Evolutionary conservation across 2,888 invertebrate species (phyloP).

Genomic region (Mylabris sibirica): DNA sequence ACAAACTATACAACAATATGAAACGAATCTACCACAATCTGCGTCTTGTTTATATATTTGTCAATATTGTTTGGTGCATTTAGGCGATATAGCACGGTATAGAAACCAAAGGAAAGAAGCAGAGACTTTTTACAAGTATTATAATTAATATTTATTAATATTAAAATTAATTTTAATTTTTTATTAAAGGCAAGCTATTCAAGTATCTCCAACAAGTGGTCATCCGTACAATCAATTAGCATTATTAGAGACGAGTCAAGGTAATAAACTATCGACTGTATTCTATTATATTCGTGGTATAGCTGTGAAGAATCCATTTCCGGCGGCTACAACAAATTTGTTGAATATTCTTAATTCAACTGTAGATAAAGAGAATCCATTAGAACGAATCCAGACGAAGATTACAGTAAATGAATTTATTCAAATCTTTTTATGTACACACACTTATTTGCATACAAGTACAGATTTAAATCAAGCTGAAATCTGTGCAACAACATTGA

Average conservation of each 20-base stretch:
- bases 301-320: conserved; percentile 85
- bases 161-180: too few species aligned
- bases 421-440: conserved; percentile 69
- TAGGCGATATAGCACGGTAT: conserved; percentile 87
- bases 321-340: conserved; percentile 82
- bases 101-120: conserved; percentile 82
- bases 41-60: conserved; percentile 84
- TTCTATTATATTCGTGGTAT: conserved; percentile 88
- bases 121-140: conserved; percentile 77
- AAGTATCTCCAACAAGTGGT: conserved; percentile 78
- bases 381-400: conserved; percentile 66
- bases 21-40: conserved; percentile 61
- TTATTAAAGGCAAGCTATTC: conserved; percentile 66
- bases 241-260: conserved; percentile 80
- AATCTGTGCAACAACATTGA: conserved; percentile 70
- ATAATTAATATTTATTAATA: too few species aligned
- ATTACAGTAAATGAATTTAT: conserved; percentile 68
- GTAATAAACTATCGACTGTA: conserved; percentile 81
- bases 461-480: conserved; percentile 69
- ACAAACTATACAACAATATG: conserved; percentile 49
- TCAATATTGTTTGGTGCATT: conserved; percentile 87
- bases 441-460: conserved; percentile 65
- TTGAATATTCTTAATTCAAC: conserved; percentile 73
- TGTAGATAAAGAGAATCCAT: conserved; percentile 61
- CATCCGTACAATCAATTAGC: conserved; percentile 92